Conservation (phyloP, 2,113 vertebrate genomes). For the Dasyurus viverrinus region DNA sequence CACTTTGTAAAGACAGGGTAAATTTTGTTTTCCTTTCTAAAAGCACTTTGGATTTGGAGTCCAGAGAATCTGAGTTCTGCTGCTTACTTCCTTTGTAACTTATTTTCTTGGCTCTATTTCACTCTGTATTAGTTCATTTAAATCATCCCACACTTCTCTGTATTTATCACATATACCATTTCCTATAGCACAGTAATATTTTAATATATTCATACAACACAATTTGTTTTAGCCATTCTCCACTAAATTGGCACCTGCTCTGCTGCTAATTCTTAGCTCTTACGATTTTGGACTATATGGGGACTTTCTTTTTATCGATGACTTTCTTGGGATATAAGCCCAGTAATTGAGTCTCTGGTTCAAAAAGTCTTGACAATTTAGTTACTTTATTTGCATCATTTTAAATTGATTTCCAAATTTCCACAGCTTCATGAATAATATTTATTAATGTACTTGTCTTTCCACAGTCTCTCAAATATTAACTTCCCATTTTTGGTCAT, state of each 20-base stretch:
- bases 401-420: neutral
- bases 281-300: neutral
- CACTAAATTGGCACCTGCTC: neutral
- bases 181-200: neutral
- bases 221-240: neutral
- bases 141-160: neutral
- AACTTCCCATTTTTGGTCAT: neutral
- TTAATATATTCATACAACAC: neutral
- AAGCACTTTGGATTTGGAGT: neutral
- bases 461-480: neutral
- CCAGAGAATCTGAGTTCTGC: neutral
- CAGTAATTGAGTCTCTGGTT: too few relatives aligned
- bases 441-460: neutral
- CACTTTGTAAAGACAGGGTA: neutral
- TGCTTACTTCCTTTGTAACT: neutral
- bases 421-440: neutral
- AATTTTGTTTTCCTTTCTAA: neutral
- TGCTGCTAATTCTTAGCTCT: neutral
- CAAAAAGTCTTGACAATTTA: too few relatives aligned
- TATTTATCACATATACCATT: neutral
- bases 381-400: neutral
- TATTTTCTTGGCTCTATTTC: neutral
- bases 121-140: neutral
- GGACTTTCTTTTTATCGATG: neutral
- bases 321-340: neutral